phyloP scores from a whole-genome alignment of 1,140 invertebrate genomes.

The Zaprionus tsacasi region DNA sequence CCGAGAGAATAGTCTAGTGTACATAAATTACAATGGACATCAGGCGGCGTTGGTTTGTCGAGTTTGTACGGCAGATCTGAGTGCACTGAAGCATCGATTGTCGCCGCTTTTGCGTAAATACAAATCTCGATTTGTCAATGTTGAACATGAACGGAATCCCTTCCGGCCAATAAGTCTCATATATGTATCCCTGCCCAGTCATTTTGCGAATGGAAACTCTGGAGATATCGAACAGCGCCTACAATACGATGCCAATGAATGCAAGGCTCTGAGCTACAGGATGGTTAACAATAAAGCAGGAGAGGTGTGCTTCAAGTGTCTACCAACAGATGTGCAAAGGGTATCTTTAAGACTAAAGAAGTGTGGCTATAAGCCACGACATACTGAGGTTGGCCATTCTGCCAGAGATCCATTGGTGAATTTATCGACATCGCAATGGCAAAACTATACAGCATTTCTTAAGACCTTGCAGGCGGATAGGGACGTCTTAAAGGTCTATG shows the following conservation, averaged over 20 bases:
- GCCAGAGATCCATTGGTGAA: conserved; percentile 32
- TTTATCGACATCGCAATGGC: conserved; percentile 22
- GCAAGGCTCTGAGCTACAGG: conserved; percentile 42
- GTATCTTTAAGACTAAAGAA: conserved; percentile 34
- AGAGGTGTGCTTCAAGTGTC: conserved; percentile 54
- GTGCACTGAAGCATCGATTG: conserved; percentile 36
- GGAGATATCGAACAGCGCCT: conserved; percentile 37
- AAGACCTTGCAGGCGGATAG: conserved; percentile 27
- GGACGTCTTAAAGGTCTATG: conserved; percentile 65
- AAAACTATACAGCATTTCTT: conserved; percentile 46
- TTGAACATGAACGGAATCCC: conserved; percentile 10
- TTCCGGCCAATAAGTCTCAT: conserved; percentile 54
- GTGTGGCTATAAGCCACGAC: conserved; percentile 49
- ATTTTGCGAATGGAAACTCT: not conserved
- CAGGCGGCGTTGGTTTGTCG: conserved; percentile 52
- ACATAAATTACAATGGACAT: conserved; percentile 39
- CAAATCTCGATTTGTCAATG: conserved; percentile 43
- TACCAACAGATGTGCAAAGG: conserved; percentile 32
- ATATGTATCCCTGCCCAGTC: conserved; percentile 38
- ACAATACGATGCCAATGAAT: conserved; percentile 45
- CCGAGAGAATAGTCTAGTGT: conserved; percentile 18
- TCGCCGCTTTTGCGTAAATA: conserved; percentile 22
- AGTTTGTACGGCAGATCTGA: conserved; percentile 46
- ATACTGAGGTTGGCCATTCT: conserved; percentile 43
- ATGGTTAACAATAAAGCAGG: conserved; percentile 36